phyloP scores from a whole-genome alignment of 2,888 invertebrate genomes.

The Orthosia gracilis region DNA sequence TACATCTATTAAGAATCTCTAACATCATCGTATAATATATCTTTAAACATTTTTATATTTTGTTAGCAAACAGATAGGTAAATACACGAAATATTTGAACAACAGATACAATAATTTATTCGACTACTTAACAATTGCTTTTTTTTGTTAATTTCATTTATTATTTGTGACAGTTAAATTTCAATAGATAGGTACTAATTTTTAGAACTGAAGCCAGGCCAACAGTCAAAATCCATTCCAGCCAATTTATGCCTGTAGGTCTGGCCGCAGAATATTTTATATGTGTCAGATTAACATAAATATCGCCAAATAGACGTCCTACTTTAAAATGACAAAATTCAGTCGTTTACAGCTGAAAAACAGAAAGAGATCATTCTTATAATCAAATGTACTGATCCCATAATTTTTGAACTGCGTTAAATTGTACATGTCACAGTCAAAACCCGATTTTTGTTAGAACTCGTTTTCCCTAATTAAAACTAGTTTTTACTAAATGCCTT shows the following conservation, averaged over 20 bases:
- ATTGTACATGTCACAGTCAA: too few species aligned
- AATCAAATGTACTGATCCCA: slow-evolving; percentile 15
- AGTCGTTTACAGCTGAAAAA: slow-evolving; percentile 46
- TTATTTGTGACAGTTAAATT: neutral
- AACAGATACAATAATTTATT: neutral
- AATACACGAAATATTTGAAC: neutral
- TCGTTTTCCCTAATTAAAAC: too few species aligned
- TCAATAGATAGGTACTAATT: slow-evolving; percentile 2
- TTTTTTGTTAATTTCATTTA: neutral
- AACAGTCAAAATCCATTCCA: slow-evolving; percentile 8
- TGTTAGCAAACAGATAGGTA: neutral
- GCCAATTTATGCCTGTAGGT: slow-evolving; percentile 1
- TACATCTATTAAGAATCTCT: slow-evolving; percentile 12
- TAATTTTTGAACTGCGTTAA: slow-evolving; percentile 2
- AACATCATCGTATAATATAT: slow-evolving; percentile 11
- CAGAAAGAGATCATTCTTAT: slow-evolving; percentile 19
- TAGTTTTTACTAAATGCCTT: too few species aligned
- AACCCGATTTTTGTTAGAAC: too few species aligned
- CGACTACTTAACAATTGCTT: neutral
- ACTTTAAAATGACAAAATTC: slow-evolving; percentile 44
- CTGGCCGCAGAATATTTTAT: neutral
- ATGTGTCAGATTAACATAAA: slow-evolving; percentile 9
- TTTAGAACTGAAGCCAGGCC: neutral
- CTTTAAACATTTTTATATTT: neutral
- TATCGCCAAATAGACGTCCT: slow-evolving; percentile 31